Evolutionary conservation across 2,797 vertebrate genomes (phyloP).

Genomic region (Sebastolobus alascanus): DNA sequence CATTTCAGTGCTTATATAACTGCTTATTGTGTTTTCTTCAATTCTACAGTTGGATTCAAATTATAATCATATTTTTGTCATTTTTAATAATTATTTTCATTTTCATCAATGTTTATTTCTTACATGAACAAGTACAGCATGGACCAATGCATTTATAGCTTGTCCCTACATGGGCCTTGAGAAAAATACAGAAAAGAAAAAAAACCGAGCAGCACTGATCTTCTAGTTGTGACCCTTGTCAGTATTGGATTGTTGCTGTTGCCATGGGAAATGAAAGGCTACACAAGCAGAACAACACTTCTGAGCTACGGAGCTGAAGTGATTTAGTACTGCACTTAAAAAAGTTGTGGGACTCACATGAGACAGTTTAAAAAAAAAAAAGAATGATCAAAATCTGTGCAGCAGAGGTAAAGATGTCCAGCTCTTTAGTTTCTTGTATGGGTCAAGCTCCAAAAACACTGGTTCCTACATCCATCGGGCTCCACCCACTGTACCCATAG

Average conservation of each 20-base stretch:
- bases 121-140: no score
- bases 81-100: no score
- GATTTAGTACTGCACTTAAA: not conserved
- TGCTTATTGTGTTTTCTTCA: no score
- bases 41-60: no score
- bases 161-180: not conserved
- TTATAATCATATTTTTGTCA: no score
- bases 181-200: not conserved
- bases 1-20: no score
- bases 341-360: not conserved
- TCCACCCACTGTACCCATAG: no score
- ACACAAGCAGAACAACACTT: not conserved
- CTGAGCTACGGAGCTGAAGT: not conserved
- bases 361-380: not conserved
- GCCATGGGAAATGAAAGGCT: conserved; percentile 15
- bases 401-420: no score
- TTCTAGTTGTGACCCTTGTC: not conserved
- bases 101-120: not conserved
- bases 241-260: conserved; percentile 12
- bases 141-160: not conserved
- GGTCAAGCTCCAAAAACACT: no score
- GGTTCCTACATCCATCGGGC: no score
- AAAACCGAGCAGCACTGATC: not conserved
- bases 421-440: no score
- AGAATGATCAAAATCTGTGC: no score